A percentile compares a stretch with the other conserved stretches of the same genome.
phyloP scores from a whole-genome alignment of 2,113 vertebrate genomes.

The Macrotus californicus region DNA sequence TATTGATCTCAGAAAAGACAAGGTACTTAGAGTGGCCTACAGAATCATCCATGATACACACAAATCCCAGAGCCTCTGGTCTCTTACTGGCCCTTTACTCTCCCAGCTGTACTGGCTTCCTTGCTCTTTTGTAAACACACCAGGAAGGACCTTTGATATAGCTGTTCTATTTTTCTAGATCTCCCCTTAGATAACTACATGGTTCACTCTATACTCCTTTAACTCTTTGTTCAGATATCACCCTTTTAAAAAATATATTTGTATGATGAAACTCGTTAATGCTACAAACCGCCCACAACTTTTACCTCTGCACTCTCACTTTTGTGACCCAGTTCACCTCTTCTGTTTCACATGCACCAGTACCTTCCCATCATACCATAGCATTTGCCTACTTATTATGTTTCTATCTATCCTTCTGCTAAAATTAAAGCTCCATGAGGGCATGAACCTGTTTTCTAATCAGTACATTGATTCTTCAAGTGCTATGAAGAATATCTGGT shows the following conservation, averaged over 20 bases:
- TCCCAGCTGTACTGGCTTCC: neutral
- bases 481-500: neutral
- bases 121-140: neutral
- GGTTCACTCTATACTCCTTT: neutral
- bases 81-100: neutral
- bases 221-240: neutral
- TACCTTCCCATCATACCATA: neutral
- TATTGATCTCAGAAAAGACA: neutral
- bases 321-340: neutral
- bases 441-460: neutral
- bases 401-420: neutral
- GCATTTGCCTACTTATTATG: neutral
- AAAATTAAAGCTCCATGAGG: neutral
- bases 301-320: neutral
- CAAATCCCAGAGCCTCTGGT: neutral
- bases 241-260: neutral
- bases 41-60: fast-evolving
- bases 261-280: neutral
- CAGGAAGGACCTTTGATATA: neutral
- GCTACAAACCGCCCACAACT: neutral
- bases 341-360: neutral
- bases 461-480: neutral
- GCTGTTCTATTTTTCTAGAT: neutral
- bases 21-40: neutral
- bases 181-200: neutral